Evolutionary conservation across 2,113 vertebrate species (phyloP), one percentile per base, ranked within the genome.

Genomic region (Platycercus adscitus): DNA sequence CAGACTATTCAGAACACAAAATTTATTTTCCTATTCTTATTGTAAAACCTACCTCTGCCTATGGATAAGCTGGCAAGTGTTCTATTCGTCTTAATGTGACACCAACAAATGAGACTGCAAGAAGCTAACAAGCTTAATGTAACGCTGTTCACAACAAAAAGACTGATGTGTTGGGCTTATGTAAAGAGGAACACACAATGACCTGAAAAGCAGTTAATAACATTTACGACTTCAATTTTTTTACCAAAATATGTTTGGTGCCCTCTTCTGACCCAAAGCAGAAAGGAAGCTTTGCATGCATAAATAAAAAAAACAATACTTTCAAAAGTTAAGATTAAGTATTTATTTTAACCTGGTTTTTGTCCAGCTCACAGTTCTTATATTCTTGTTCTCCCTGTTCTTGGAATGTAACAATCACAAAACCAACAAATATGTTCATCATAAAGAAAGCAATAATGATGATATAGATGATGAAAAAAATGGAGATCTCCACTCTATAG

Each of bases 391-490:
- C 99, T 97, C 99, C 99, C 96, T 99, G 99, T 89, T 99, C 99
- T 98, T 99, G 99, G 97, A 99, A 99, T 2, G 99, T 99, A 94
- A 99, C 99, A 83, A 99, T 99, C 92, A 99, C 99, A 86, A 99
- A 99, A 98, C 99, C 99, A 94, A 99, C 99, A 41, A 99, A 99
- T 98, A 99, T 99, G 97, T 99, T 99, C 99, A 99, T 99, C 99
- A 99, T 99, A 96, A 99, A 99, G 98, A 99, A 99, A 75, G 99
- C 99, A 14, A 99, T 99, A 91, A 99, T 99, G 98, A 99, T 99
- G 98, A 99, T 99, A 97, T 99, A 99, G 98, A 99, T 99, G 97
- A 99, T 99, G 97, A 99, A 99, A 96, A 99, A 99, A 97, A 99
- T 99, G 13, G 99, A 99, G 93, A 99, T 99, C 96, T 99, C 99